Evolutionary conservation across 2,797 vertebrate species (phyloP), one percentile per base, ranked within the genome.

Genomic region (Centropyge bicolor): DNA sequence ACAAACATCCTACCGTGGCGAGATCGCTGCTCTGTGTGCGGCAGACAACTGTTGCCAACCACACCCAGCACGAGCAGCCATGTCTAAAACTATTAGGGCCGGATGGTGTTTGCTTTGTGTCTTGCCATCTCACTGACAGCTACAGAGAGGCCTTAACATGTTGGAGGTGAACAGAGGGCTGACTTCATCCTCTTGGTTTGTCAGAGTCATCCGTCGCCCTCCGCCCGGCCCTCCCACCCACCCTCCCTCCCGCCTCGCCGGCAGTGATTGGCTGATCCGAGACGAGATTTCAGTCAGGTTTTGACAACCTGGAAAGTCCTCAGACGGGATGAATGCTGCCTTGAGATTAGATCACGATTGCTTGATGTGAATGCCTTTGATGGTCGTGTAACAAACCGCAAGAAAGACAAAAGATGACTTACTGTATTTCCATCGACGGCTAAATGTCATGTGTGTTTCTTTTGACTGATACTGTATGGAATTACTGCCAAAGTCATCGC

Each of bases 1-100:
- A 89, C 88, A 92, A 93, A 93, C 88, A 93, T 90, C 85, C 90
- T 90, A 90, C 82, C 74, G 68, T 62, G 74, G 86, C 40, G 77
- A 77, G 88, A 89, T 86, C 40, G 52, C 52, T 56, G 82, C 77
- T 79, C 85, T 83, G 85, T 64, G 88, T 80, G 84, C 46, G 51
- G 83, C 85, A 82, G 83, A 80, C 81, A 89, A 91, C 89, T 85
- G 79, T 89, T 90, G 87, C 78, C 74, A 76, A 31, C 88, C 93
- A 83, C 91, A 87, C 90, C 92, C 88, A 86, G 83, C 78, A 43
- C n/a, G 22, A 68, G 77, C 75, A 86, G 75, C 70, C 74, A 83
- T 76, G 88, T 87, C 83, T 82, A 86, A 90, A 92, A 91, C 90
- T 87, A 88, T 93, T 89, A 92, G 77, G 69, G 79, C 11, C 40